Percentiles rank a stretch among this genome's conserved stretches.
Conservation (phyloP, 2,113 vertebrate species). For the Hemiscyllium ocellatum region DNA sequence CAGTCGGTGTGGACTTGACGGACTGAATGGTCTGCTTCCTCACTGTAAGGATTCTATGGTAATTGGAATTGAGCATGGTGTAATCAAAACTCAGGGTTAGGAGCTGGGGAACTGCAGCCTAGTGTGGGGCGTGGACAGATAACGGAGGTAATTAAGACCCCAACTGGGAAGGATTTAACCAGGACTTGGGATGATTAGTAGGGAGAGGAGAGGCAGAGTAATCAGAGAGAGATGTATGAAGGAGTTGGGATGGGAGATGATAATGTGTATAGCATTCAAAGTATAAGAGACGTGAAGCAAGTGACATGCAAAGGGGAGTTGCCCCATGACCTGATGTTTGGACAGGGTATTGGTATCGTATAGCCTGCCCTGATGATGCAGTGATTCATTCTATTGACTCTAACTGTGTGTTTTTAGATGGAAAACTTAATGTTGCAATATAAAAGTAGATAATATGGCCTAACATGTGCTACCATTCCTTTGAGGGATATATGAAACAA, state of each 20-base stretch:
- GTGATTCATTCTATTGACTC: background rate
- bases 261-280: background rate
- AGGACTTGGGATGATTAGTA: background rate
- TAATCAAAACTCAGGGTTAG: too few relatives aligned
- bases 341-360: too few relatives aligned
- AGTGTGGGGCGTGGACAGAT: background rate
- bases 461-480: background rate
- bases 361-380: too few relatives aligned
- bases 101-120: background rate
- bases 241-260: background rate
- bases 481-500: background rate
- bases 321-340: too few relatives aligned
- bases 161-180: background rate
- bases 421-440: background rate
- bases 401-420: background rate
- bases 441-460: background rate
- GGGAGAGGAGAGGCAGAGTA: background rate
- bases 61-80: too few relatives aligned
- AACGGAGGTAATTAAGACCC: too few relatives aligned
- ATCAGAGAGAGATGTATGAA: background rate
- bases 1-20: too few relatives aligned
- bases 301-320: background rate
- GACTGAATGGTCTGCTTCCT: too few relatives aligned
- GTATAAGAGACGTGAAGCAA: too few relatives aligned
- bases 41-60: too few relatives aligned